Conservation (phyloP, 2,888 invertebrate species). For the Drosophila prostipennis region DNA sequence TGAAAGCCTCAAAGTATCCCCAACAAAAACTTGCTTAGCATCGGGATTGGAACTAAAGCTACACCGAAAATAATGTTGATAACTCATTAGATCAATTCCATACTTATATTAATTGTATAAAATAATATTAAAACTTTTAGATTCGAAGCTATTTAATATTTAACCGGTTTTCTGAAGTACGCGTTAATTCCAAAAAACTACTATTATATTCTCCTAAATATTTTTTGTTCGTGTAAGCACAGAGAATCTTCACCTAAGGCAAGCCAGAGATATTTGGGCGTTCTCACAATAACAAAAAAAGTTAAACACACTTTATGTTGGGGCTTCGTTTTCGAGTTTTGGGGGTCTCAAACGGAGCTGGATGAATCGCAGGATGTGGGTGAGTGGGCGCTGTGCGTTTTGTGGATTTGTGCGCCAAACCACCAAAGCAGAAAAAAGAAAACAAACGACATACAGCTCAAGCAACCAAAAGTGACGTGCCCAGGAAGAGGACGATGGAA, state of each 20-base stretch:
- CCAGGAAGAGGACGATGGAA: constrained; percentile 58
- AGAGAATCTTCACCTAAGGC: constrained; percentile 65
- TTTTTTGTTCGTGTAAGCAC: background rate
- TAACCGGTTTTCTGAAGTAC: too few species aligned
- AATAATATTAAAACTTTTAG: too few species aligned
- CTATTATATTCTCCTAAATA: background rate
- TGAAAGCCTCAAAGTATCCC: constrained; percentile 40
- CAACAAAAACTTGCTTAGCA: constrained; percentile 10
- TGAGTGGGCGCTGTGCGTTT: constrained; percentile 34
- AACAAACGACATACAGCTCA: constrained; percentile 59
- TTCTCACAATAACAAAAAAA: constrained; percentile 46
- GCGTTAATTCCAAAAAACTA: too few species aligned
- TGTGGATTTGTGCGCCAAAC: constrained; percentile 47
- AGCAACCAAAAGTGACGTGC: constrained; percentile 72
- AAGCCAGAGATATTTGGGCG: constrained; percentile 74
- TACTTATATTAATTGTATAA: too few species aligned
- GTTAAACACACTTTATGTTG: constrained; percentile 76
- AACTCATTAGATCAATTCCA: too few species aligned
- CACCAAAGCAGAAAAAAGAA: constrained; percentile 42
- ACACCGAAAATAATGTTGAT: background rate
- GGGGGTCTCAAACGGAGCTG: constrained; percentile 23
- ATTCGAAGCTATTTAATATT: too few species aligned
- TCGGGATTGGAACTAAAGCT: background rate
- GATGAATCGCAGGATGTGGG: constrained; percentile 50
- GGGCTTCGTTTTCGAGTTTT: constrained; percentile 49